A percentile compares a stretch with the other conserved stretches of the same genome.
Evolutionary conservation across 1,140 invertebrate genomes (phyloP).

Genomic region (Carcinoscorpius rotundicauda): DNA sequence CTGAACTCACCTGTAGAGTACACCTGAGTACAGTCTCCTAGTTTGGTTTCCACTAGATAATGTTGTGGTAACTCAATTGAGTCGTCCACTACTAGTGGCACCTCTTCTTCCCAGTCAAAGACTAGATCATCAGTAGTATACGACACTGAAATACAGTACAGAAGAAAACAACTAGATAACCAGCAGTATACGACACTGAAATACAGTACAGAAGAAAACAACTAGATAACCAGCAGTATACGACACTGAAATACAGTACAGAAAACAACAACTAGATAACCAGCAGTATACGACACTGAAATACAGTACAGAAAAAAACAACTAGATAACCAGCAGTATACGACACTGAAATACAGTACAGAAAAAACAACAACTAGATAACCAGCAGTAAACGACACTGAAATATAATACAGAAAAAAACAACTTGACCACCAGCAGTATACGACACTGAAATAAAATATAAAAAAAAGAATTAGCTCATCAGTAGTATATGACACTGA

Average conservation of each 20-base stretch:
- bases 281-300: slow-evolving; percentile 34
- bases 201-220: too few species aligned
- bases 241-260: too few species aligned
- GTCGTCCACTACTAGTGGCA: slow-evolving; percentile 31
- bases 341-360: too few species aligned
- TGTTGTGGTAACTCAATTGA: slow-evolving; percentile 35
- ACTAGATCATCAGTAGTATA: slow-evolving; percentile 35
- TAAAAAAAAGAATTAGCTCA: slow-evolving; percentile 34
- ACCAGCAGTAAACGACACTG: slow-evolving; percentile 35
- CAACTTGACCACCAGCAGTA: too few species aligned
- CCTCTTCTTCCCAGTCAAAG: slow-evolving; percentile 32
- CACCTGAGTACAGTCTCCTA: slow-evolving; percentile 32
- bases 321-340: too few species aligned
- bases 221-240: too few species aligned
- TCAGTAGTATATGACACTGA: slow-evolving; percentile 35
- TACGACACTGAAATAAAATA: too few species aligned
- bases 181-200: too few species aligned
- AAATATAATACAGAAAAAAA: too few species aligned
- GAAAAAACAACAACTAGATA: too few species aligned
- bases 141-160: slow-evolving; percentile 25
- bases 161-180: too few species aligned
- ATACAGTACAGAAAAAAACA: too few species aligned
- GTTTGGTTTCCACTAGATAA: slow-evolving; percentile 28
- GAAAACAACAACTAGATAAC: slow-evolving; percentile 35
- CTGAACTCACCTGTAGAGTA: slow-evolving; percentile 32